Evolutionary conservation across 2,888 invertebrate species (phyloP).

Genomic region (Dryobota labecula): DNA sequence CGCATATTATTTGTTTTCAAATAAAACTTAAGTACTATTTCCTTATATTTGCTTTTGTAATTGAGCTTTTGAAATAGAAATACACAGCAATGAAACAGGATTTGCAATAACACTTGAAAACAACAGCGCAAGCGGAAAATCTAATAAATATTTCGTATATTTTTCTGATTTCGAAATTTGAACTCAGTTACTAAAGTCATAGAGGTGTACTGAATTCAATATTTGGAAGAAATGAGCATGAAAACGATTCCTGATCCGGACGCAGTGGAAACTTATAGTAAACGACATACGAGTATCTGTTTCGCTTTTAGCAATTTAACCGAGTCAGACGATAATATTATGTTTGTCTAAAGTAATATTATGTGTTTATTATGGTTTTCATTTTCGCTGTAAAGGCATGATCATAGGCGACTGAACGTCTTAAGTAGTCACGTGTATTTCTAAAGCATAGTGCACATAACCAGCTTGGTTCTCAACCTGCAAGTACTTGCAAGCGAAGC

Average conservation of each 20-base stretch:
- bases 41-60: slow-evolving; percentile 35
- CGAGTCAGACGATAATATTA: not conserved
- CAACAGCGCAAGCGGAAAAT: slow-evolving; percentile 51
- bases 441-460: not conserved
- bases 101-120: slow-evolving; percentile 63
- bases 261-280: slow-evolving; percentile 37
- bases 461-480: not conserved
- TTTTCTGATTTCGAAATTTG: slow-evolving; percentile 3
- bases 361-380: slow-evolving; percentile 13
- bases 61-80: slow-evolving; percentile 56
- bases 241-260: slow-evolving; percentile 46
- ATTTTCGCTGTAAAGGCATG: slow-evolving; percentile 21
- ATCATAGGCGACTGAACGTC: not conserved
- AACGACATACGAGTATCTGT: slow-evolving; percentile 46
- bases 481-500: not conserved
- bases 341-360: slow-evolving; percentile 3
- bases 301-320: slow-evolving; percentile 33
- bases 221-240: slow-evolving; percentile 22
- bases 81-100: slow-evolving; percentile 51
- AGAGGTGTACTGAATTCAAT: slow-evolving; percentile 26
- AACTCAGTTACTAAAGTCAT: slow-evolving; percentile 6
- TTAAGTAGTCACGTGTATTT: not conserved
- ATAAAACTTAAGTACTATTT: slow-evolving; percentile 32
- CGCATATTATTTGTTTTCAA: slow-evolving; percentile 13
- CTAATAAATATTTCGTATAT: slow-evolving; percentile 55